Evolutionary conservation across 2,888 invertebrate species (phyloP).

Genomic region (Resseliella maxima): DNA sequence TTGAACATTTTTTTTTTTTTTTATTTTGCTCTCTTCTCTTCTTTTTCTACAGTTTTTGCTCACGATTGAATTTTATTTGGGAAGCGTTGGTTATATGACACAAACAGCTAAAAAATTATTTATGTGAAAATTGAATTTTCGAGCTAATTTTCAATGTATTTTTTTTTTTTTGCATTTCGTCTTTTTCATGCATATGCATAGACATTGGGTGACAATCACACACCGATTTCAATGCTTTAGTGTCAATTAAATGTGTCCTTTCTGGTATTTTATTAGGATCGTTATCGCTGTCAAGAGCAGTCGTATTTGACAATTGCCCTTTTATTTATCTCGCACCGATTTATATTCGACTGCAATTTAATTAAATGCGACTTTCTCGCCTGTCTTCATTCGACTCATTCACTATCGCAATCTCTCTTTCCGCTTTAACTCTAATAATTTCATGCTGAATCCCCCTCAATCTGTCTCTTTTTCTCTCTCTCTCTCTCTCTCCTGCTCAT

Average conservation of each 20-base stretch:
- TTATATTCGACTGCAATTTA: conserved; percentile 47
- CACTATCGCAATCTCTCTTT: neutral
- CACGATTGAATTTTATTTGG: neutral
- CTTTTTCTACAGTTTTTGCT: no score
- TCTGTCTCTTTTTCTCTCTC: no score
- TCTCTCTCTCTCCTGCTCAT: no score
- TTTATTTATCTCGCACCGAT: conserved; percentile 44
- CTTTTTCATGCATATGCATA: neutral
- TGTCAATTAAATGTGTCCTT: conserved; percentile 53
- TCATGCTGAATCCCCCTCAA: no score
- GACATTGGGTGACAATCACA: neutral
- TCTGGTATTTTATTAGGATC: conserved; percentile 45
- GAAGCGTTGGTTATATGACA: conserved; percentile 30
- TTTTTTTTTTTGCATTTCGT: no score
- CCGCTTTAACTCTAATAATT: no score
- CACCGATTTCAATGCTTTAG: conserved; percentile 16
- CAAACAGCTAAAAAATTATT: conserved; percentile 16
- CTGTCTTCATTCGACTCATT: neutral
- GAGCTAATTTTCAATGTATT: conserved; percentile 11
- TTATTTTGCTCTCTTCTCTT: no score
- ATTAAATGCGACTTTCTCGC: conserved; percentile 50
- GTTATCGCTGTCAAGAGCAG: conserved; percentile 52
- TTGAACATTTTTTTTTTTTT: no score
- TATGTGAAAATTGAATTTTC: conserved; percentile 16
- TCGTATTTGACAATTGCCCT: conserved; percentile 22